These are phyloP conservation scores for Falcaria lacertinaria DNA, from an alignment of 2,888 invertebrate genomes.

Conservation along the genomic window DNA sequence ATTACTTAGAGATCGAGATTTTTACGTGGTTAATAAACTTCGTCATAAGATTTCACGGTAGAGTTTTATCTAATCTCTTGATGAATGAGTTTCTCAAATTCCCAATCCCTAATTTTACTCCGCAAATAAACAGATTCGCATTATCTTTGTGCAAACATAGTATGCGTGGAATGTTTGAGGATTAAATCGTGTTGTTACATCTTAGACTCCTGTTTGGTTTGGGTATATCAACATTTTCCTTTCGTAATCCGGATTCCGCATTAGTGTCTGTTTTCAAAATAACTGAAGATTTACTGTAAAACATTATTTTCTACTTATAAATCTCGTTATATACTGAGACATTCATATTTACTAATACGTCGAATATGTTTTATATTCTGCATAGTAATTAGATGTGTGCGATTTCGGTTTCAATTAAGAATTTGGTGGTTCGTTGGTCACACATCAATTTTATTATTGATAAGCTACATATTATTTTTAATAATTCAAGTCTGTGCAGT, in stretches of 20 bases:
- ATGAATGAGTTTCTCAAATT: constrained; percentile 14
- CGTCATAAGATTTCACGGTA: not conserved
- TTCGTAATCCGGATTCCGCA: not conserved
- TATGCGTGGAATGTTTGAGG: not conserved
- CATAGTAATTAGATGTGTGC: too few species aligned
- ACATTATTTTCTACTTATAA: too few species aligned
- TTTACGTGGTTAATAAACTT: not conserved
- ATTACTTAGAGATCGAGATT: not conserved
- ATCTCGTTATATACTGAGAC: too few species aligned
- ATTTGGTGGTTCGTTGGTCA: too few species aligned
- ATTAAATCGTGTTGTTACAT: not conserved
- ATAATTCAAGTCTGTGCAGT: not conserved
- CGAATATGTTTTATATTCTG: too few species aligned
- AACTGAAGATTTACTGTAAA: too few species aligned
- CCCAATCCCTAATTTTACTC: constrained; percentile 7
- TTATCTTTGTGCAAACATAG: constrained; percentile 7
- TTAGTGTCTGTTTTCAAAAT: not conserved
- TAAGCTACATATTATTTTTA: too few species aligned
- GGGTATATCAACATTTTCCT: not conserved
- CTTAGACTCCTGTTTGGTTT: not conserved
- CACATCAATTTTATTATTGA: too few species aligned
- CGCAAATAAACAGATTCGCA: constrained; percentile 4
- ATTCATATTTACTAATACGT: too few species aligned
- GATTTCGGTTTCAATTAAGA: too few species aligned
- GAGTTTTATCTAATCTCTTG: constrained; percentile 17